phyloP scores from a whole-genome alignment of 2,888 invertebrate genomes.

The Tryphoninae sp. region DNA sequence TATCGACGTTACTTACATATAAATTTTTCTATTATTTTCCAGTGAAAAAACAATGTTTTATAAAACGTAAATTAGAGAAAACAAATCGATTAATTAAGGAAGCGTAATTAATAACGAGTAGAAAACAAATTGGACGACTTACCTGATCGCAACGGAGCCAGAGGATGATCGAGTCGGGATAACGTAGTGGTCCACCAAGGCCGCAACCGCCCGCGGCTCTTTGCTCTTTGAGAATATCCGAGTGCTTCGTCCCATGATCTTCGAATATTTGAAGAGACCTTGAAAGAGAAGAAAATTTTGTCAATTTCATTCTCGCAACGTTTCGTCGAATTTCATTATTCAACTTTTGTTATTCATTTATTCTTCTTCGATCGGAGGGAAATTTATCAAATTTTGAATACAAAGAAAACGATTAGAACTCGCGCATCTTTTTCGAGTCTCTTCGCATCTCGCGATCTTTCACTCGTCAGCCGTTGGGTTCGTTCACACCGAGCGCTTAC shows the following conservation, averaged over 20 bases:
- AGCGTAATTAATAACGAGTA: background rate
- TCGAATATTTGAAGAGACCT: conserved; percentile 90
- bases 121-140: conserved; percentile 54
- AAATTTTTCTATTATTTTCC: too few relatives aligned
- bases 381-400: too few relatives aligned
- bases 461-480: conserved; percentile 47
- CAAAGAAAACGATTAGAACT: background rate
- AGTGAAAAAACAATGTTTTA: too few relatives aligned
- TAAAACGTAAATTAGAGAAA: too few relatives aligned
- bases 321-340: background rate
- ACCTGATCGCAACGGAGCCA: conserved; percentile 94
- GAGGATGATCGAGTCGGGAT: conserved; percentile 88
- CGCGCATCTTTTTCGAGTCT: conserved; percentile 6
- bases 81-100: background rate
- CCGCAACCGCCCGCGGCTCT: conserved; percentile 85
- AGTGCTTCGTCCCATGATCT: conserved; percentile 86
- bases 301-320: background rate
- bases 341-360: background rate
- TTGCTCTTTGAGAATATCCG: conserved; percentile 88
- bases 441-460: conserved; percentile 38
- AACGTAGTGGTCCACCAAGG: conserved; percentile 89
- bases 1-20: background rate
- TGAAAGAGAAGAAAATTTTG: conserved; percentile 5
- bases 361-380: background rate
- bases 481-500: conserved; percentile 55